Evolutionary conservation across 2,113 vertebrate species (phyloP), one percentile per base, ranked within the genome.

Genomic region (Cephalopholis sonnerati): DNA sequence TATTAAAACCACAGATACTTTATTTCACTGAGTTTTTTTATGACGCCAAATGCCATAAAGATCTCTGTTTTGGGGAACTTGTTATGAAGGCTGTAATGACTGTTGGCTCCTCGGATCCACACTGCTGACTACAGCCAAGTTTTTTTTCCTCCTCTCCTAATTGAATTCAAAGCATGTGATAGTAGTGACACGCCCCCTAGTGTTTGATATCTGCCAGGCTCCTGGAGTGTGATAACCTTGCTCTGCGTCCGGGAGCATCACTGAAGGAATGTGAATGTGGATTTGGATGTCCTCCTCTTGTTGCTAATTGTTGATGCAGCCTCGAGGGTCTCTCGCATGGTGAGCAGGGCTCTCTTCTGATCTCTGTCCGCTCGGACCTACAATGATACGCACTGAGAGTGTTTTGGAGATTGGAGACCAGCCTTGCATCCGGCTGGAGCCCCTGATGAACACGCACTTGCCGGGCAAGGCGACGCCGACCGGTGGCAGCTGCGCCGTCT

Each of bases 141-240:
- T 66, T 13, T 22, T 55, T 4, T 32, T 29, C 55, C 46, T 25
- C 2, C 29, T 44, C 17, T 29, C 48, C 27, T 71, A 74, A 84
- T 70, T 73, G 54, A 53, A 72, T 68, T 61, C 64, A 70, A 54
- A 76, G 58, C 77, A 83, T 91, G 83, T 24, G 84, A 62, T 74
- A 84, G 87, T 88, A 63, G 83, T 67, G 63, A 82, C 87, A 90
- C 94, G 94, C 95, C 95, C 94, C 91, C 95, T 96, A 83, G 91
- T 85, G 95, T 88, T 27, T 50, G 12, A 48, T 68, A 39, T 41
- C 55, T 44, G 92, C 84, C 86, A 83, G 65, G 59, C 79, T 79
- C 72, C 51, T n/a, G 74, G 84, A 90, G 86, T 92, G 91, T 83
- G 90, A 90, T 92, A 91, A 91, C 90, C 92, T 92, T 87, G 89